Evolutionary conservation across 1,140 invertebrate species (phyloP).

Genomic region (Hycleus cichorii): DNA sequence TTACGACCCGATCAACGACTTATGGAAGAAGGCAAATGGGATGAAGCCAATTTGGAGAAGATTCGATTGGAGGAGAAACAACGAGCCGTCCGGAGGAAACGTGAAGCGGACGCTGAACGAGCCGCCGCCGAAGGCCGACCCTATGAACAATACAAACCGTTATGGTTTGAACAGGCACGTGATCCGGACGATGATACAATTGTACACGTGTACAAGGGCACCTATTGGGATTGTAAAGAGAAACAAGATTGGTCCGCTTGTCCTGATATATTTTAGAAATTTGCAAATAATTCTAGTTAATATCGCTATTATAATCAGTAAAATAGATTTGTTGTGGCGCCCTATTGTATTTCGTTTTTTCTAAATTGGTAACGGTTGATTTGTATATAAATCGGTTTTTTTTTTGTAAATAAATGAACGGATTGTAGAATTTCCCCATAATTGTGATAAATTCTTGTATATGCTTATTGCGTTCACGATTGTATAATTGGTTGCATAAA

Average conservation of each 20-base stretch:
- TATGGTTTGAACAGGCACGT: constrained; percentile 85
- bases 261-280: constrained; percentile 82
- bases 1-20: constrained; percentile 52
- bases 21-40: constrained; percentile 96
- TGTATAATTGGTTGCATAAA: too few relatives aligned
- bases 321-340: too few relatives aligned
- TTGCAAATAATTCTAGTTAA: neutral
- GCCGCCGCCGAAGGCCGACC: constrained; percentile 68
- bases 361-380: too few relatives aligned
- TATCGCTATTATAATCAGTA: too few relatives aligned
- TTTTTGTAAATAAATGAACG: too few relatives aligned
- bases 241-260: constrained; percentile 83
- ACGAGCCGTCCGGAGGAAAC: constrained; percentile 58
- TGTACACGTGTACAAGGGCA: constrained; percentile 77
- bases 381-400: too few relatives aligned
- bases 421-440: too few relatives aligned
- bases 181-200: constrained; percentile 73
- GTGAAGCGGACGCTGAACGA: constrained; percentile 73
- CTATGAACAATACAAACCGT: constrained; percentile 69
- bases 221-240: constrained; percentile 91
- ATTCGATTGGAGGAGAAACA: constrained; percentile 91
- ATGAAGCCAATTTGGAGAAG: constrained; percentile 92
- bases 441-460: too few relatives aligned
- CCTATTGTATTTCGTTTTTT: too few relatives aligned
- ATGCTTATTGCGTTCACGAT: too few relatives aligned